Conservation (phyloP, 2,888 invertebrate genomes). For the Steromphala cineraria region DNA sequence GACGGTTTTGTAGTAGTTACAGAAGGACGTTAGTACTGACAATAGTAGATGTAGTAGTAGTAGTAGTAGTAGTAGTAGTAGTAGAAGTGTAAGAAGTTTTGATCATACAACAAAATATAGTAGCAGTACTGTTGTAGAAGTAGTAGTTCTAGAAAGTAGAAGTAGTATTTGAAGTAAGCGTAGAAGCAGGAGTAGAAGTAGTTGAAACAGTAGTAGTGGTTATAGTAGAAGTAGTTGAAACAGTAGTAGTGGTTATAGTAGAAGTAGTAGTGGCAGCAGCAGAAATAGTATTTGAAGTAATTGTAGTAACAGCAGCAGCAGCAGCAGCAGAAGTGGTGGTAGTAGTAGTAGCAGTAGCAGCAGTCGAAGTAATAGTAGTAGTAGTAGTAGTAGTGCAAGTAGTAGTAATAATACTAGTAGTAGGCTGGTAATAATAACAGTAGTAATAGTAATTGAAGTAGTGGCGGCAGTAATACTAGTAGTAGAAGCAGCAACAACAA, state of each 20-base stretch:
- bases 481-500: neutral
- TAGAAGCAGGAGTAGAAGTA: constrained; percentile 1
- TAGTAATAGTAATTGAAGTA: too few species aligned
- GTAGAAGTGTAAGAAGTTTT: neutral
- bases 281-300: too few species aligned
- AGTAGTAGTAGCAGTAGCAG: neutral
- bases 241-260: neutral
- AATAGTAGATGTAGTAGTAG: constrained; percentile 17
- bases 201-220: constrained; percentile 17
- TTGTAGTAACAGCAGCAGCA: too few species aligned
- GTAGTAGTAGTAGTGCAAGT: neutral
- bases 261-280: too few species aligned
- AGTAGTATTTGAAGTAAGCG: neutral
- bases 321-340: too few species aligned
- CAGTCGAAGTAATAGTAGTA: neutral
- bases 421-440: too few species aligned
- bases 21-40: too few species aligned
- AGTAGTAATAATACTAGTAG: too few species aligned
- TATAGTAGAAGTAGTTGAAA: constrained; percentile 15
- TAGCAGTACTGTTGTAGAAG: neutral
- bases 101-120: neutral
- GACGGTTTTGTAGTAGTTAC: constrained; percentile 4
- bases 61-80: constrained; percentile 25
- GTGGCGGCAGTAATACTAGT: neutral
- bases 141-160: too few species aligned